Percentiles rank a stretch among this genome's conserved stretches.
phyloP scores from a whole-genome alignment of 2,113 vertebrate species.

The Dascyllus trimaculatus region DNA sequence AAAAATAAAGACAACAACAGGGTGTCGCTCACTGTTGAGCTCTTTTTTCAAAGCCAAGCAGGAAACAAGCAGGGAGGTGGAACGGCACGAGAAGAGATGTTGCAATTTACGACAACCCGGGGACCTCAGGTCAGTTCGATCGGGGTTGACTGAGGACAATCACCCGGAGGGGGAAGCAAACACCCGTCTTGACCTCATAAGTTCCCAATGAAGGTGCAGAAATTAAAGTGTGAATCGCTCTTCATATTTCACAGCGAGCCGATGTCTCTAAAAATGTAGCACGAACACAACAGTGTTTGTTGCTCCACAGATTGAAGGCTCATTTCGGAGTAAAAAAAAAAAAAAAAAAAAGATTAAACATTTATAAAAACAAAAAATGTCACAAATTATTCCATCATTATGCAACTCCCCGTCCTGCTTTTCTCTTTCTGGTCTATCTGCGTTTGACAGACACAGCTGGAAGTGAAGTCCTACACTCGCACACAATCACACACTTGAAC shows the following conservation, averaged over 20 bases:
- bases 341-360: neutral
- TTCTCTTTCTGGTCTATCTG: constrained; percentile 25
- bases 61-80: neutral
- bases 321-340: too few species aligned
- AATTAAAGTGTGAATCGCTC: constrained; percentile 26
- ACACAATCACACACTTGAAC: neutral
- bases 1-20: too few species aligned
- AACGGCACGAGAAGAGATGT: neutral
- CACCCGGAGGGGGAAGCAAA: neutral
- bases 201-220: neutral
- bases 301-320: too few species aligned
- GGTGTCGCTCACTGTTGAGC: too few species aligned
- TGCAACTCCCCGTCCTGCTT: neutral
- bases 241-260: constrained; percentile 9
- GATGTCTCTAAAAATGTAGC: neutral
- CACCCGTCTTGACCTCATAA: neutral
- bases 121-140: constrained; percentile 15
- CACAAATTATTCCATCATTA: neutral
- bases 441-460: constrained; percentile 63
- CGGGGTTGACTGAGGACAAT: neutral
- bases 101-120: constrained; percentile 44
- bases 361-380: neutral
- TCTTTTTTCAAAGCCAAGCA: neutral
- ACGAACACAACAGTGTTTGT: neutral
- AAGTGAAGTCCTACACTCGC: constrained; percentile 25